phyloP scores from a whole-genome alignment of 2,888 invertebrate genomes.

The Omphaloscelis lunosa region DNA sequence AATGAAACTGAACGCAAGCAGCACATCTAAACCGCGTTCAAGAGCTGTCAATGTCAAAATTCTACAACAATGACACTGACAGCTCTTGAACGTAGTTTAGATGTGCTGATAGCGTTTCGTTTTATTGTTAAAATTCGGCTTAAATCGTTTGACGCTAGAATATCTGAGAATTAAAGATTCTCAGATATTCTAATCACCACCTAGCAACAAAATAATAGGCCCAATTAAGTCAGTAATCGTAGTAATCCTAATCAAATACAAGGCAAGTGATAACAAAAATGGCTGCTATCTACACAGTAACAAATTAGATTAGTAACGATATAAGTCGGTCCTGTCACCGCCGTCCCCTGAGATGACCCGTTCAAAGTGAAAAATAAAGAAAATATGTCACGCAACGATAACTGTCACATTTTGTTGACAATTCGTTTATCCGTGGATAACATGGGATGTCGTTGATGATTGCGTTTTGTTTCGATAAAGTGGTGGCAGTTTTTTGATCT shows the following conservation, averaged over 20 bases:
- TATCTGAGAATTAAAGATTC: too few relatives aligned
- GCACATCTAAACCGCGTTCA: background rate
- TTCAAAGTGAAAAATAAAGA: conserved; percentile 67
- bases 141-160: background rate
- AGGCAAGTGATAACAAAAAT: conserved; percentile 34
- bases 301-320: conserved; percentile 46
- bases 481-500: background rate
- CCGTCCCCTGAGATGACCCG: conserved; percentile 57
- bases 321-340: conserved; percentile 37
- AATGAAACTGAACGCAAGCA: background rate
- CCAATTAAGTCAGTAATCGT: conserved; percentile 1
- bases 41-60: background rate
- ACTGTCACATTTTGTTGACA: conserved; percentile 65
- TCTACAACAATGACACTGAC: background rate
- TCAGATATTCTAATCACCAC: background rate
- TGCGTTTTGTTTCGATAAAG: conserved; percentile 46
- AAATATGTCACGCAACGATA: conserved; percentile 61
- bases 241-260: conserved; percentile 36
- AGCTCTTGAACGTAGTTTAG: background rate
- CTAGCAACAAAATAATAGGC: background rate
- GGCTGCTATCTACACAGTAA: conserved; percentile 6
- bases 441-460: conserved; percentile 54
- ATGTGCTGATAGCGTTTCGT: background rate
- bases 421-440: conserved; percentile 62
- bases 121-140: background rate